Conservation (phyloP, 1,140 invertebrate species). For the Bombus sibiricus region DNA sequence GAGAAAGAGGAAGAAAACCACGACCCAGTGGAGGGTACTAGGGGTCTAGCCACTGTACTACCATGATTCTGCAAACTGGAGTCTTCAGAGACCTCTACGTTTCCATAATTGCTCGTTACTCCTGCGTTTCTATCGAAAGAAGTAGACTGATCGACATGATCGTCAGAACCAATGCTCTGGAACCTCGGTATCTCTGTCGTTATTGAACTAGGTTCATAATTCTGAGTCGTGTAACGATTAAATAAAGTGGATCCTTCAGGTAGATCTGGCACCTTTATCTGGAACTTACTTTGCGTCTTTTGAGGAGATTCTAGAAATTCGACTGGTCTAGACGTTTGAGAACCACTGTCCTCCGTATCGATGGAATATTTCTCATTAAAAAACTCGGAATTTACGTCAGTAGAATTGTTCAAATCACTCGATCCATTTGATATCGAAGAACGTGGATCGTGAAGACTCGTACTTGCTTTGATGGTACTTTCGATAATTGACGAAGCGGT, state of each 20-base stretch:
- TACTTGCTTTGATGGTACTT: slow-evolving; percentile 4
- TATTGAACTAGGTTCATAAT: slow-evolving; percentile 35
- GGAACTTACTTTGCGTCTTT: slow-evolving; percentile 61
- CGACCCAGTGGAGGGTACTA: not conserved
- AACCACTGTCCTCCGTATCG: not conserved
- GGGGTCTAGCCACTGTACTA: not conserved
- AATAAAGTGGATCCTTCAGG: slow-evolving; percentile 27
- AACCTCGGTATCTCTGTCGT: slow-evolving; percentile 36
- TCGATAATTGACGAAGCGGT: slow-evolving; percentile 18
- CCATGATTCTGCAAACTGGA: not conserved
- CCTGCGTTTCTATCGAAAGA: not conserved
- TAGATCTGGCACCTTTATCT: slow-evolving; percentile 65
- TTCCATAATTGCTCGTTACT: not conserved
- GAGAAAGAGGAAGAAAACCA: not conserved
- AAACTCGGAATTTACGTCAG: not conserved
- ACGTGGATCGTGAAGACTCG: not conserved
- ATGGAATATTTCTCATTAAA: not conserved
- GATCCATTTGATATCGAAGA: not conserved
- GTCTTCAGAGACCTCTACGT: not conserved
- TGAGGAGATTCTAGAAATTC: slow-evolving; percentile 45
- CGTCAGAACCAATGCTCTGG: not conserved
- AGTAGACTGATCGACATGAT: not conserved
- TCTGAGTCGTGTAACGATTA: slow-evolving; percentile 58
- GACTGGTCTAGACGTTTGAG: not conserved
- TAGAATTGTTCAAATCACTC: not conserved